Evolutionary conservation across 1,140 invertebrate species (phyloP).

Genomic region (Brachionus plicatilis): DNA sequence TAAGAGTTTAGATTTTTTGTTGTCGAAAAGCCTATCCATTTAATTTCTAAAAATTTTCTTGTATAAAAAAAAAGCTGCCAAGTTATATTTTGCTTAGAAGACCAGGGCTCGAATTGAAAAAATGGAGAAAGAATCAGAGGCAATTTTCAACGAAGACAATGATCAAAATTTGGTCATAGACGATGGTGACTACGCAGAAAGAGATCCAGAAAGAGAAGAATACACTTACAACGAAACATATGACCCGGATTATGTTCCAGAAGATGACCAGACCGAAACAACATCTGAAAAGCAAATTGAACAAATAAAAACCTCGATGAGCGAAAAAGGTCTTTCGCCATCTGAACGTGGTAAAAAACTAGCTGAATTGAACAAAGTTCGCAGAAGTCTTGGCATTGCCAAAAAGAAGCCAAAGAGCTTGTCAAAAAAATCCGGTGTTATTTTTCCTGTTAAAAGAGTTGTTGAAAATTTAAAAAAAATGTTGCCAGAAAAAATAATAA

Average conservation of each 20-base stretch:
- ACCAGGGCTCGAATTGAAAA: not conserved
- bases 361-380: not conserved
- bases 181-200: not conserved
- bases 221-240: conserved; percentile 2
- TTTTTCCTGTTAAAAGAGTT: conserved; percentile 21
- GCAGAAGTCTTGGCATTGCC: not conserved
- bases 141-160: not conserved
- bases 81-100: not conserved
- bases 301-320: not conserved
- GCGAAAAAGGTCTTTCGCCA: not conserved
- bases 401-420: not conserved
- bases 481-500: conserved; percentile 4
- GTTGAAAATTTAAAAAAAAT: not conserved
- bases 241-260: not conserved
- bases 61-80: not conserved
- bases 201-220: not conserved
- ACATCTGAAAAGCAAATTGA: not conserved
- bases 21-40: not conserved
- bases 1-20: too few relatives aligned
- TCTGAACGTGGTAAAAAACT: conserved; percentile 13
- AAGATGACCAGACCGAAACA: not conserved
- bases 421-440: not conserved
- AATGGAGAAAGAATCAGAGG: not conserved
- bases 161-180: not conserved
- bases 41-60: not conserved